Percentiles rank a stretch among this genome's conserved stretches.
Evolutionary conservation across 2,113 vertebrate genomes (phyloP).

Genomic region (Dicaeum eximium): DNA sequence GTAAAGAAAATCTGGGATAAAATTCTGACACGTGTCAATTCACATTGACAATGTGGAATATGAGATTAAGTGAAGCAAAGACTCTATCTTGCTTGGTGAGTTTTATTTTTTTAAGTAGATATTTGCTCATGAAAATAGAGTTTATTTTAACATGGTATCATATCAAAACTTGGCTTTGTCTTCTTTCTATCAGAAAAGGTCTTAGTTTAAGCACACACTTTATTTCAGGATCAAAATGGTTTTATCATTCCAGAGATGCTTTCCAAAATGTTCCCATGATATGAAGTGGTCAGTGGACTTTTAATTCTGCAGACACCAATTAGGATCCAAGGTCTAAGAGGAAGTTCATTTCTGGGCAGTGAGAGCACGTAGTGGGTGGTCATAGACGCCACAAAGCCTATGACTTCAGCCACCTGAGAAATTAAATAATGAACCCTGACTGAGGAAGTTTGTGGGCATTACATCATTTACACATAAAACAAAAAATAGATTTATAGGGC

Average conservation of each 20-base stretch:
- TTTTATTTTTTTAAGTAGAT: neutral
- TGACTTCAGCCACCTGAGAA: slow-evolving; percentile 57
- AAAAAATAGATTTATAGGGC: slow-evolving; percentile 44
- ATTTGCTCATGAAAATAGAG: neutral
- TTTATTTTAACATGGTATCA: neutral
- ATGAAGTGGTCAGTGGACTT: slow-evolving; percentile 9
- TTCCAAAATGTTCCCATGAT: slow-evolving; percentile 52
- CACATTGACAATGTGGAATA: neutral
- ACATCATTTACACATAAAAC: slow-evolving; percentile 42
- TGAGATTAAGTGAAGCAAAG: neutral
- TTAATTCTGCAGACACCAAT: slow-evolving; percentile 29
- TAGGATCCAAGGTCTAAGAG: slow-evolving; percentile 21
- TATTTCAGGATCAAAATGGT: slow-evolving; percentile 1
- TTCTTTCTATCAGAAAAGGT: neutral
- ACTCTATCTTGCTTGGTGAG: neutral
- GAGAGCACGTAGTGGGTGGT: slow-evolving; percentile 23
- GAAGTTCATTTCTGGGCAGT: slow-evolving; percentile 54
- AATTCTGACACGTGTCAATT: too few relatives aligned
- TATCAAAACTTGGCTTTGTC: neutral
- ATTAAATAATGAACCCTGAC: slow-evolving; percentile 32
- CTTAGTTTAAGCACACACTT: neutral
- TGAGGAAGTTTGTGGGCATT: neutral
- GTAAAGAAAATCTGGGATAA: neutral
- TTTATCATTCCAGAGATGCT: slow-evolving; percentile 59
- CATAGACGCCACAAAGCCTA: neutral